Evolutionary conservation across 2,113 vertebrate species (phyloP).

Genomic region (Sinocyclocheilus anshuiensis): DNA sequence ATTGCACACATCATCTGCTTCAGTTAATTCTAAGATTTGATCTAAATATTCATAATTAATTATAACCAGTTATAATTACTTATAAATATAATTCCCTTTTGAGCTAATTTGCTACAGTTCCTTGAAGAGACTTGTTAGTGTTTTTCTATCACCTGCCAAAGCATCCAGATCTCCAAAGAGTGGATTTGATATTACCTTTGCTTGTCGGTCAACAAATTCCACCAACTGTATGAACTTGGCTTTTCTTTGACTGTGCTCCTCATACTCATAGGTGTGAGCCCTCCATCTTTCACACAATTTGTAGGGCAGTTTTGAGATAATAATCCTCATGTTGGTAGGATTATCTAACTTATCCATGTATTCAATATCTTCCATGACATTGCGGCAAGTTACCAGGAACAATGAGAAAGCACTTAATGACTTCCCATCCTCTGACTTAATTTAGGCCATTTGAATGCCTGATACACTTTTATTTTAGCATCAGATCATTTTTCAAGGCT

Average conservation of each 20-base stretch:
- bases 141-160: too few species aligned
- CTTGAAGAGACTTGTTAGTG: too few species aligned
- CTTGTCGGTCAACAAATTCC: too few species aligned
- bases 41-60: too few species aligned
- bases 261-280: too few species aligned
- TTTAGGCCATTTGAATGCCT: background rate
- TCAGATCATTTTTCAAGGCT: background rate
- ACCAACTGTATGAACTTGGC: too few species aligned
- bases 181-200: background rate
- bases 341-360: background rate
- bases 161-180: too few species aligned
- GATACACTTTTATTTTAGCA: conserved; percentile 30
- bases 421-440: background rate
- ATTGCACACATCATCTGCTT: too few species aligned
- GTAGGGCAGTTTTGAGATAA: background rate
- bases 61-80: too few species aligned
- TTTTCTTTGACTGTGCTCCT: background rate
- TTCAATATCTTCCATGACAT: background rate
- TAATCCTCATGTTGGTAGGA: background rate
- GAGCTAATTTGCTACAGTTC: too few species aligned
- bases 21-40: too few species aligned
- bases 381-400: background rate
- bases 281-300: background rate
- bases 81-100: too few species aligned
- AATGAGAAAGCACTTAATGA: background rate